phyloP scores from a whole-genome alignment of 2,113 vertebrate species.

The Octodon degus region DNA sequence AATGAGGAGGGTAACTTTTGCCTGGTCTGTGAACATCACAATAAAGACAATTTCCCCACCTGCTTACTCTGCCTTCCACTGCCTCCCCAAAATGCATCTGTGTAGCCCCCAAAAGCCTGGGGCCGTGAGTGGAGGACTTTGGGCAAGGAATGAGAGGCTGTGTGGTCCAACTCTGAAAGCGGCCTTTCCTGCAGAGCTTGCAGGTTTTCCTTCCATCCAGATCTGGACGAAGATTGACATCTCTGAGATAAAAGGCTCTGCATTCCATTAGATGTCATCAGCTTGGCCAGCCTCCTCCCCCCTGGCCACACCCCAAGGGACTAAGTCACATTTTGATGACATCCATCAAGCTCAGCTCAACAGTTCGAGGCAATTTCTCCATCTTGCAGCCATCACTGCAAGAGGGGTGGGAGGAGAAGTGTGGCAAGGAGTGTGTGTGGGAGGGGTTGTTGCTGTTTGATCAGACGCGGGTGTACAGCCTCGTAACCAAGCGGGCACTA shows the following conservation, averaged over 20 bases:
- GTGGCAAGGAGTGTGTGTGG: neutral
- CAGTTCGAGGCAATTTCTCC: conserved; percentile 73
- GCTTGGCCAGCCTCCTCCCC: conserved; percentile 66
- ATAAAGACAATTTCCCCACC: conserved; percentile 81
- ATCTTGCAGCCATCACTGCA: conserved; percentile 38
- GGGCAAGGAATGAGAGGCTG: neutral
- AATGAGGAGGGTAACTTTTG: conserved; percentile 84
- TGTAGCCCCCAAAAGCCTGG: conserved; percentile 75
- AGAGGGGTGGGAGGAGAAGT: neutral
- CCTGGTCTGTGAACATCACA: conserved; percentile 81
- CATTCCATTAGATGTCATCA: conserved; percentile 75
- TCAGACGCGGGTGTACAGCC: conserved; percentile 72
- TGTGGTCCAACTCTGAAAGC: neutral
- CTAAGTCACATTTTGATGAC: conserved; percentile 62
- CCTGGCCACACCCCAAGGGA: conserved; percentile 71
- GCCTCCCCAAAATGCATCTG: conserved; percentile 73
- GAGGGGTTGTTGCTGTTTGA: conserved; percentile 74
- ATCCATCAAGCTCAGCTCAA: conserved; percentile 73
- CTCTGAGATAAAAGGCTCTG: conserved; percentile 68
- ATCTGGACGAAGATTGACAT: conserved; percentile 71
- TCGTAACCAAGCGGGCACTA: conserved; percentile 84
- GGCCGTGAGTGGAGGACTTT: conserved; percentile 64
- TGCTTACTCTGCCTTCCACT: conserved; percentile 73
- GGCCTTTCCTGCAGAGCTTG: neutral
- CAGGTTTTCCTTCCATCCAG: conserved; percentile 75